These are phyloP conservation scores for Eulemur macaco DNA, from an alignment of 2,113 vertebrate genomes.

Conservation along the genomic window DNA sequence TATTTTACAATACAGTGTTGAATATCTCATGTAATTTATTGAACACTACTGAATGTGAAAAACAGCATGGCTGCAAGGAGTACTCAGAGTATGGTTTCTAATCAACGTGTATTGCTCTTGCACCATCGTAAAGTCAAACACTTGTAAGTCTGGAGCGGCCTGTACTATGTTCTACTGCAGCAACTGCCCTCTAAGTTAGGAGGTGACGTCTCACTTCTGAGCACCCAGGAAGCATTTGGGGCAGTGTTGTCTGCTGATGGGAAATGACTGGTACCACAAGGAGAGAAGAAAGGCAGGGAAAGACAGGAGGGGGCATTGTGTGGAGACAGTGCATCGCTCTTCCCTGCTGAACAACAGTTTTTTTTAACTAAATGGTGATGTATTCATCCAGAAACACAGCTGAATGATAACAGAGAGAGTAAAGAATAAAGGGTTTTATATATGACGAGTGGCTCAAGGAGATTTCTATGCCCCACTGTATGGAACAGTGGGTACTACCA, in stretches of 20 bases:
- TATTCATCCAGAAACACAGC: conserved; percentile 61
- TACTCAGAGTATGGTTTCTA: not conserved
- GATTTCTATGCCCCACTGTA: not conserved
- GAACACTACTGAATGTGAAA: not conserved
- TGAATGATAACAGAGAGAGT: conserved; percentile 30
- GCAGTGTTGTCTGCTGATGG: not conserved
- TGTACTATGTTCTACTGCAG: accelerated
- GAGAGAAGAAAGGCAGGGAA: not conserved
- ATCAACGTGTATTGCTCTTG: not conserved
- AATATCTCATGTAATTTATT: not conserved
- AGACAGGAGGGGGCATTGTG: conserved; percentile 59
- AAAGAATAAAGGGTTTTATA: conserved; percentile 58
- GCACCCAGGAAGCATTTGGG: not conserved
- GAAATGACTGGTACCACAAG: conserved; percentile 53
- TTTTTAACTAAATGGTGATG: not conserved
- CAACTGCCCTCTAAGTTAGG: not conserved
- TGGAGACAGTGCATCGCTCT: conserved; percentile 13
- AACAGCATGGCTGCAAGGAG: not conserved
- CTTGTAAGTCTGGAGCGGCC: not conserved
- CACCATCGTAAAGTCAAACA: not conserved
- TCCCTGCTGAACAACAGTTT: not conserved
- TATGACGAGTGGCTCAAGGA: not conserved
- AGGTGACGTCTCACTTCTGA: not conserved
- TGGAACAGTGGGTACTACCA: not conserved
- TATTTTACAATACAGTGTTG: not conserved